phyloP scores from a whole-genome alignment of 2,113 vertebrate genomes.

The Otus sunia region DNA sequence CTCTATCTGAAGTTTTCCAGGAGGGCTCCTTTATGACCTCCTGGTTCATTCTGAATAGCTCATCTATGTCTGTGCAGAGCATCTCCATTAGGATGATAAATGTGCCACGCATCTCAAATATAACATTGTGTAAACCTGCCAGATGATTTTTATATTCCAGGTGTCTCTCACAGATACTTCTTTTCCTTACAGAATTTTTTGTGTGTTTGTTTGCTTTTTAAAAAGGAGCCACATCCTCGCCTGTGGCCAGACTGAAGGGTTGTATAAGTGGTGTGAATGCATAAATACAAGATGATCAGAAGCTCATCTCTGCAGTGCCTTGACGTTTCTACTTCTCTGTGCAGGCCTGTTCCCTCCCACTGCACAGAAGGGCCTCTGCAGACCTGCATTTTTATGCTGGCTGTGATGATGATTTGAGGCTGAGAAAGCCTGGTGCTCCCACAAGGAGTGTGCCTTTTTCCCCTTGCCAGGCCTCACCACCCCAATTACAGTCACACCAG shows the following conservation, averaged over 20 bases:
- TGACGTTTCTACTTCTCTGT: background rate
- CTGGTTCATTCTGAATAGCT: background rate
- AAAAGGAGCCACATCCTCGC: background rate
- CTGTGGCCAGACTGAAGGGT: background rate
- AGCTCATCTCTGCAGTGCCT: background rate
- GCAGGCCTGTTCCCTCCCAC: background rate
- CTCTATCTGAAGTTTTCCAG: background rate
- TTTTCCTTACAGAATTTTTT: background rate
- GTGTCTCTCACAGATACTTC: background rate
- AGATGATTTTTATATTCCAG: background rate
- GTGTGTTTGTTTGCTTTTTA: background rate
- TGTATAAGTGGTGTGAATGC: background rate
- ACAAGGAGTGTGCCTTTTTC: background rate
- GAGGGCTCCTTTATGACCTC: background rate
- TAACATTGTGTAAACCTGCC: background rate
- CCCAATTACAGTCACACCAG: background rate
- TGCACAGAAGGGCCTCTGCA: background rate
- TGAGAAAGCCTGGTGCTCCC: background rate
- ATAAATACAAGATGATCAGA: background rate
- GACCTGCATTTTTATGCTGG: background rate
- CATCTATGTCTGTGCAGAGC: background rate
- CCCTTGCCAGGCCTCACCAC: background rate
- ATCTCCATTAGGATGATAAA: background rate
- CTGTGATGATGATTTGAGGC: background rate
- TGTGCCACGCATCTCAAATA: background rate